Conservation (phyloP, 2,113 vertebrate genomes). For the Prunella fulvescens region DNA sequence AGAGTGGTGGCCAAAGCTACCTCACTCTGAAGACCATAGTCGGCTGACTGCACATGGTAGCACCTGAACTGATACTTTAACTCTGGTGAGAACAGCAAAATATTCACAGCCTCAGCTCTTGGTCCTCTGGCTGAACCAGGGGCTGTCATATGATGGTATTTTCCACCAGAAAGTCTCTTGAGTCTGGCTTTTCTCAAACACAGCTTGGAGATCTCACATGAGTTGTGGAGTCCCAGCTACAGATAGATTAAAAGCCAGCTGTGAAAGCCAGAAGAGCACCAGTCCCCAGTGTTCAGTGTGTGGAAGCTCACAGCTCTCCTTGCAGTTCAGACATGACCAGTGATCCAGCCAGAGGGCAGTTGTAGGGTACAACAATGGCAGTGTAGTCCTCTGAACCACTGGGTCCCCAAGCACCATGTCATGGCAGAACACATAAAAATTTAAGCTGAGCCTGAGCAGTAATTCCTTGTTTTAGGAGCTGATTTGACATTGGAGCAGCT, state of each 20-base stretch:
- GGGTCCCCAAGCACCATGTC: not conserved
- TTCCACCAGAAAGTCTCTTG: not conserved
- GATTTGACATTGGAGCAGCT: not conserved
- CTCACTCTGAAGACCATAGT: not conserved
- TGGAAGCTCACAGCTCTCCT: not conserved
- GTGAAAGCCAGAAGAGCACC: not conserved
- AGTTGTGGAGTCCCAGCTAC: not conserved
- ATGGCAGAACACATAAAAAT: not conserved
- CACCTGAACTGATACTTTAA: not conserved
- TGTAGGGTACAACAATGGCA: not conserved
- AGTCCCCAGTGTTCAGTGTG: not conserved
- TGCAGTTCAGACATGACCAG: not conserved
- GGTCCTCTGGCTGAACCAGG: not conserved
- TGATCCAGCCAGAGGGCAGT: not conserved
- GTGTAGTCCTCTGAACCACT: not conserved
- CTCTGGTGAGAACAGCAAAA: not conserved
- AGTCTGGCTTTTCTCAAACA: not conserved
- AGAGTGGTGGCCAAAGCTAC: not conserved
- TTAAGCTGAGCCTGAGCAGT: not conserved
- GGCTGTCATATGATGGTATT: not conserved
- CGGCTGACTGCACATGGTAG: rapidly evolving
- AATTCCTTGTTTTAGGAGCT: not conserved
- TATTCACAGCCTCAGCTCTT: not conserved
- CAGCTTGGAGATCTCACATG: not conserved
- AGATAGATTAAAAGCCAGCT: not conserved